These are phyloP conservation scores for Drosophila meridionalis DNA, from an alignment of 2,888 invertebrate species.

Conservation along the genomic window DNA sequence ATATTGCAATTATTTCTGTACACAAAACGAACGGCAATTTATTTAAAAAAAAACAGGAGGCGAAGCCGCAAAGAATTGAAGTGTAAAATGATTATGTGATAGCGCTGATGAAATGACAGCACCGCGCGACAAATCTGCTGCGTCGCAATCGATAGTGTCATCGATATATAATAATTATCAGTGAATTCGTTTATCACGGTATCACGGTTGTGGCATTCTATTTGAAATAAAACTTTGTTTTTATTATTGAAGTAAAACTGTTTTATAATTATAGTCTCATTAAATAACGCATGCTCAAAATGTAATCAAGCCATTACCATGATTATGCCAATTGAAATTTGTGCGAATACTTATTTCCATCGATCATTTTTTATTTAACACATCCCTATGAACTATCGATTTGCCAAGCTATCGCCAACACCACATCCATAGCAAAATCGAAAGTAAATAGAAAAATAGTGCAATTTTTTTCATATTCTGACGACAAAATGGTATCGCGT, in stretches of 20 bases:
- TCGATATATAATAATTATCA: constrained; percentile 23
- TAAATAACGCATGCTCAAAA: not conserved
- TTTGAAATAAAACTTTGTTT: too few relatives aligned
- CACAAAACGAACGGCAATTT: constrained; percentile 30
- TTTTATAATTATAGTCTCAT: not conserved
- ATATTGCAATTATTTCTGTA: constrained; percentile 31
- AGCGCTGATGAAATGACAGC: constrained; percentile 67
- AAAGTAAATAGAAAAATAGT: constrained; percentile 53
- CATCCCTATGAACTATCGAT: constrained; percentile 18
- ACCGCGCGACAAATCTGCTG: constrained; percentile 13
- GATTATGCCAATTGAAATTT: not conserved
- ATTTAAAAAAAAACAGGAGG: constrained; percentile 48
- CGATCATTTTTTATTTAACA: constrained; percentile 28
- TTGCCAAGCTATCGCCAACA: constrained; percentile 27
- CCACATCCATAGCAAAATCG: constrained; percentile 29
- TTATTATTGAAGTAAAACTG: too few relatives aligned
- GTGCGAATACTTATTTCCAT: not conserved
- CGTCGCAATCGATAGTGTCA: constrained; percentile 21
- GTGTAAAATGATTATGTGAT: constrained; percentile 73
- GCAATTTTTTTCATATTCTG: constrained; percentile 17
- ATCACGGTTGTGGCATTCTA: accelerated
- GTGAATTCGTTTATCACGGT: constrained; percentile 3
- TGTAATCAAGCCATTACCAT: too few relatives aligned
- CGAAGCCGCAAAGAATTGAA: constrained; percentile 37
- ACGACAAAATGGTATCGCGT: constrained; percentile 76